phyloP scores from a whole-genome alignment of 1,140 invertebrate genomes.

The Phortica variegata region DNA sequence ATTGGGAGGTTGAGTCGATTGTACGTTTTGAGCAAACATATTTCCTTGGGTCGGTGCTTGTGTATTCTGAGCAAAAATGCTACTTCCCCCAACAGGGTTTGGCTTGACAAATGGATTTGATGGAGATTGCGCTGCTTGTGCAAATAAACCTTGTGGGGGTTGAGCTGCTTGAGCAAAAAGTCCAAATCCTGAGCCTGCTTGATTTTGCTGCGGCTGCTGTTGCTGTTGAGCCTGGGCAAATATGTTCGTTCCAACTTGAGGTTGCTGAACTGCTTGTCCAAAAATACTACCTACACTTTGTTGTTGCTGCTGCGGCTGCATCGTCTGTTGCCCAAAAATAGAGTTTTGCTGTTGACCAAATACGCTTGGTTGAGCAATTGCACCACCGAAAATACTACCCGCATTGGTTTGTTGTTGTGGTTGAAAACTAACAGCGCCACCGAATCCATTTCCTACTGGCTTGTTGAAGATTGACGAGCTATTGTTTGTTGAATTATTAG shows the following conservation, averaged over 20 bases:
- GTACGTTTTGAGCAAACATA: slow-evolving; percentile 7
- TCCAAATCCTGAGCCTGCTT: background rate
- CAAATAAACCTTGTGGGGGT: slow-evolving; percentile 17
- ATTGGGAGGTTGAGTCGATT: background rate
- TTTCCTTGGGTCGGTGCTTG: slow-evolving; percentile 8
- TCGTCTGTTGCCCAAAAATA: too few relatives aligned
- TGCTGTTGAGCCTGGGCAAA: slow-evolving; percentile 21
- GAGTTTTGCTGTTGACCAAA: slow-evolving; percentile 10
- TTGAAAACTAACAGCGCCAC: too few relatives aligned
- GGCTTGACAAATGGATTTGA: slow-evolving; percentile 6
- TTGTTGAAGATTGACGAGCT: slow-evolving; percentile 26
- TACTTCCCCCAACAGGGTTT: background rate
- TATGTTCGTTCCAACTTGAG: slow-evolving; percentile 7
- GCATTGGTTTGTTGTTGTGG: background rate
- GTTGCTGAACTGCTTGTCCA: slow-evolving; percentile 15
- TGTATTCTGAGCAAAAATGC: slow-evolving; percentile 16
- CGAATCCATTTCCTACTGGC: slow-evolving; percentile 14
- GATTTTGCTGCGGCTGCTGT: slow-evolving; percentile 9
- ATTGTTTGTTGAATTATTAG: slow-evolving; percentile 1
- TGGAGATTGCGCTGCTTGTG: slow-evolving; percentile 14
- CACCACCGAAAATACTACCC: slow-evolving; percentile 24
- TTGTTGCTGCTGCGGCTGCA: slow-evolving; percentile 15
- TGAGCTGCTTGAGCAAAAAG: slow-evolving; percentile 12
- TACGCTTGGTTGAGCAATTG: background rate
- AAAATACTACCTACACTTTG: slow-evolving; percentile 19